Percentiles rank a stretch among this genome's conserved stretches.
Evolutionary conservation across 2,113 vertebrate genomes (phyloP).

Genomic region (Salvator merianae): DNA sequence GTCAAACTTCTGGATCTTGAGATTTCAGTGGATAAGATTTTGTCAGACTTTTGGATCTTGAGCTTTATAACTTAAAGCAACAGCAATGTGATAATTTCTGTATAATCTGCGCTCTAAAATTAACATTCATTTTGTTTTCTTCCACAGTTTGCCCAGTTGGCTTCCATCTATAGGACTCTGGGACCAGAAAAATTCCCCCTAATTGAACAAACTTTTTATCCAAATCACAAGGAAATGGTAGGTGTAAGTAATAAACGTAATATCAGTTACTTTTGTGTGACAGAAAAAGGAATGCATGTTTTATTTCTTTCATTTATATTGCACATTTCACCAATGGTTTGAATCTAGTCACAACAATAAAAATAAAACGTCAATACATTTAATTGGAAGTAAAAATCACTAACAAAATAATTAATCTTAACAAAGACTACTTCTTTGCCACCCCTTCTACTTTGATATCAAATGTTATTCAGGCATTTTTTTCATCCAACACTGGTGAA

Average conservation of each 20-base stretch:
- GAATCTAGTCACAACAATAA: too few relatives aligned
- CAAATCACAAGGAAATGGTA: conserved; percentile 99
- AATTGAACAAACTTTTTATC: conserved; percentile 96
- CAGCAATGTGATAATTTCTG: not conserved
- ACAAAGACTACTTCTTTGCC: not conserved
- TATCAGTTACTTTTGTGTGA: not conserved
- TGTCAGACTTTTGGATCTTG: not conserved
- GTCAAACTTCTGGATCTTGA: too few relatives aligned
- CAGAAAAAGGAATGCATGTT: not conserved
- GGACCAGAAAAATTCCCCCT: conserved; percentile 94
- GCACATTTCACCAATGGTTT: too few relatives aligned
- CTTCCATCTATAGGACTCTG: conserved; percentile 86
- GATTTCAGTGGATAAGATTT: too few relatives aligned
- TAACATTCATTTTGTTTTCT: conserved; percentile 56
- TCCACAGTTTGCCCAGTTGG: conserved; percentile 93
- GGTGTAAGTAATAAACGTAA: conserved; percentile 42
- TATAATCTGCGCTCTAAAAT: conserved; percentile 8
- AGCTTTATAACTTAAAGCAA: not conserved
- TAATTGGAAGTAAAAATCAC: too few relatives aligned
- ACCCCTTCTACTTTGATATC: not conserved
- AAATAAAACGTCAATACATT: too few relatives aligned
- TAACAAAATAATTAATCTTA: too few relatives aligned
- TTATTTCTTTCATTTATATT: not conserved
- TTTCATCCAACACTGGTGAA: not conserved
- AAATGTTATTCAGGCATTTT: not conserved